These are phyloP conservation scores for Eristalinus sepulchralis DNA, from an alignment of 2,888 invertebrate species.

Conservation along the genomic window DNA sequence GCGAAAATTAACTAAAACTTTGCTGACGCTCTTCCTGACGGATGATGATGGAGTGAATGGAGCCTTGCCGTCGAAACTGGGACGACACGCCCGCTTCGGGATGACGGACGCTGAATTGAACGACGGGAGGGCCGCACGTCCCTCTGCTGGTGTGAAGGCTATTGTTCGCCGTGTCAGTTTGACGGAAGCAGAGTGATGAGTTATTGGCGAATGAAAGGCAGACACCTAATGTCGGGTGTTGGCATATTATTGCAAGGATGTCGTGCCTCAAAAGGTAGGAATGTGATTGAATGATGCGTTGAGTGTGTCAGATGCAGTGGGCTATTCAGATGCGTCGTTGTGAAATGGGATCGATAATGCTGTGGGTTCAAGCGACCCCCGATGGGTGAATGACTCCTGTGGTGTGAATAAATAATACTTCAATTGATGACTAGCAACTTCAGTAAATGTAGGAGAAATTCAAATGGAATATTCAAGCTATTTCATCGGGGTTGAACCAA, in stretches of 20 bases:
- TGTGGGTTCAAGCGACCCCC: too few relatives aligned
- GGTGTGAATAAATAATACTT: too few relatives aligned
- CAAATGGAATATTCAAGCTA: too few relatives aligned
- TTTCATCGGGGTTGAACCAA: too few relatives aligned
- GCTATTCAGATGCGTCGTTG: background rate
- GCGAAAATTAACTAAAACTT: background rate
- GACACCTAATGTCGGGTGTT: background rate
- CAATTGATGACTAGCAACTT: too few relatives aligned
- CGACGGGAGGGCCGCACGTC: background rate
- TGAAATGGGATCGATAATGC: background rate
- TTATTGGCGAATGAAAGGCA: background rate
- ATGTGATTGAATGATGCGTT: background rate
- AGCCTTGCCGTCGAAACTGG: background rate
- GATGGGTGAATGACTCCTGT: too few relatives aligned
- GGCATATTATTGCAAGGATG: background rate
- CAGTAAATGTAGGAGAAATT: too few relatives aligned
- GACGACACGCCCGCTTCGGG: background rate
- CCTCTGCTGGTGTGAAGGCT: background rate
- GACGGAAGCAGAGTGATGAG: background rate
- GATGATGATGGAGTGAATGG: background rate
- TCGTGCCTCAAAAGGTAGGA: background rate
- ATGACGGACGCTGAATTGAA: background rate
- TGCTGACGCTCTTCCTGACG: background rate
- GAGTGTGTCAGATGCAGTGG: background rate
- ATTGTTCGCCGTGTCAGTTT: background rate